These are phyloP conservation scores for Eulemur coronatus DNA, from an alignment of 2,797 vertebrate genomes.

Conservation along the genomic window DNA sequence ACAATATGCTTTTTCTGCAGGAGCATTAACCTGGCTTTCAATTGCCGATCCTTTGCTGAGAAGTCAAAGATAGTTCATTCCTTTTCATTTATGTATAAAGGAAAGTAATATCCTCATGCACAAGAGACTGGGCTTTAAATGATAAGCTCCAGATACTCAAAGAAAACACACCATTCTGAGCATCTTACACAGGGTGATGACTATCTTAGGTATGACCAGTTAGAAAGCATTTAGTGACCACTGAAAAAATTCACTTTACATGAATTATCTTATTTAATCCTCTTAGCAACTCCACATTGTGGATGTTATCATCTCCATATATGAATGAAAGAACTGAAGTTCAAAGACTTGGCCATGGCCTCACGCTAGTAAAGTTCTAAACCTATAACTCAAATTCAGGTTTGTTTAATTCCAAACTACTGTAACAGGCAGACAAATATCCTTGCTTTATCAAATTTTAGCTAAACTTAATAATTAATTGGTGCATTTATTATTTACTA, in stretches of 20 bases:
- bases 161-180: not conserved
- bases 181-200: accelerated
- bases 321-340: not conserved
- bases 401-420: not conserved
- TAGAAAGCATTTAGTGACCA: not conserved
- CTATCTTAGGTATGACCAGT: not conserved
- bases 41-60: not conserved
- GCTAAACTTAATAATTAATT: not conserved
- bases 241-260: not conserved
- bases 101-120: not conserved
- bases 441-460: not conserved
- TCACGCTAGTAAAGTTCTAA: not conserved
- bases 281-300: not conserved
- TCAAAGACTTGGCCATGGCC: not conserved
- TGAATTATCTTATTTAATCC: not conserved
- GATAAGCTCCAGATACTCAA: not conserved
- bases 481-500: not conserved
- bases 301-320: not conserved
- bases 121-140: not conserved
- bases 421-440: not conserved
- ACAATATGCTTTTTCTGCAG: not conserved
- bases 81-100: not conserved
- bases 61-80: not conserved
- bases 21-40: not conserved
- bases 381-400: not conserved